These are phyloP conservation scores for Progne subis DNA, from an alignment of 2,113 vertebrate species.

Conservation along the genomic window DNA sequence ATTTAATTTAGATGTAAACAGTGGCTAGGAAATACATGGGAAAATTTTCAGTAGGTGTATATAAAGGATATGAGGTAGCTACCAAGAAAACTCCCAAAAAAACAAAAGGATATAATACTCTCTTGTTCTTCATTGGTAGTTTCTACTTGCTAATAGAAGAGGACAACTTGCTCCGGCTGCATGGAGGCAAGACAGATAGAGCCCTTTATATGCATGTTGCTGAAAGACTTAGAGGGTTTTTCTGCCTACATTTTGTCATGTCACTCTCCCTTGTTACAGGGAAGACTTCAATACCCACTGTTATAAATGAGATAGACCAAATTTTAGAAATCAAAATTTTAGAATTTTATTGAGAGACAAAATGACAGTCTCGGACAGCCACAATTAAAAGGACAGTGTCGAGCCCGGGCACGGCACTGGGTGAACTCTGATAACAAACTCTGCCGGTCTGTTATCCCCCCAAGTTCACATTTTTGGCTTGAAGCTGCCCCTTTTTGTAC, in stretches of 20 bases:
- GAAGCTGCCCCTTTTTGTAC: too few species aligned
- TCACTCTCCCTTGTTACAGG: background rate
- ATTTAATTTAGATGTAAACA: background rate
- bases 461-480: too few species aligned
- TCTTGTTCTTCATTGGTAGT: background rate
- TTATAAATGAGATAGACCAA: too few species aligned
- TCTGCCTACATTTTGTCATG: background rate
- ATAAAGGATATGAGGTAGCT: background rate
- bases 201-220: rapidly evolving
- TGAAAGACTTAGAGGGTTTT: background rate
- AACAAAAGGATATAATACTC: background rate
- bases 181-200: background rate
- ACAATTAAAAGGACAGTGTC: too few species aligned
- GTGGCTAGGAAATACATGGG: background rate
- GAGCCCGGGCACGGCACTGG: too few species aligned
- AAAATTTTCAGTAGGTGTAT: background rate
- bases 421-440: too few species aligned
- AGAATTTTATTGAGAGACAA: too few species aligned
- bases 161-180: background rate
- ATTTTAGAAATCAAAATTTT: too few species aligned
- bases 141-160: background rate
- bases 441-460: too few species aligned
- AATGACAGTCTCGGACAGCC: too few species aligned
- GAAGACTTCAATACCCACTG: background rate
- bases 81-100: rapidly evolving